These are phyloP conservation scores for Drosophila sproati DNA, from an alignment of 1,140 invertebrate genomes.

Conservation along the genomic window DNA sequence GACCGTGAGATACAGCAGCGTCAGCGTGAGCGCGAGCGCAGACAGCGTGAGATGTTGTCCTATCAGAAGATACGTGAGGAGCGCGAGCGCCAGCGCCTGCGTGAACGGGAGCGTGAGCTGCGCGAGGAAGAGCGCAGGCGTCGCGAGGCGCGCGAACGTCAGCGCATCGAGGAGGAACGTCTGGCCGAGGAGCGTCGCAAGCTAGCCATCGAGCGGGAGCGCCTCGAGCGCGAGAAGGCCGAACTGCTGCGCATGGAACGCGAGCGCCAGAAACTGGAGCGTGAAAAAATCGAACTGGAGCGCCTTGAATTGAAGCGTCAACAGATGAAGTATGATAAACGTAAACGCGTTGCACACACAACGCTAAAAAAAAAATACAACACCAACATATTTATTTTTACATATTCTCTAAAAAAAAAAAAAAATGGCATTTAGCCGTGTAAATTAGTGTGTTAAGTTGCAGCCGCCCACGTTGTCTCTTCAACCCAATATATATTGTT, in stretches of 20 bases:
- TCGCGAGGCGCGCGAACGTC: slow-evolving; percentile 91
- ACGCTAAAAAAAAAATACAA: slow-evolving; percentile 41
- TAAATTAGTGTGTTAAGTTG: slow-evolving; percentile 68
- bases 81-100: slow-evolving; percentile 90
- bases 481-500: slow-evolving; percentile 50
- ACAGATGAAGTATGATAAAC: slow-evolving; percentile 87
- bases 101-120: slow-evolving; percentile 90
- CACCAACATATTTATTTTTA: slow-evolving; percentile 66
- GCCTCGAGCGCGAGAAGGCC: slow-evolving; percentile 91
- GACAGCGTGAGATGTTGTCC: slow-evolving; percentile 80
- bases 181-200: slow-evolving; percentile 92
- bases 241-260: slow-evolving; percentile 92
- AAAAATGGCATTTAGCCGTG: slow-evolving; percentile 57
- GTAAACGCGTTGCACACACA: slow-evolving; percentile 56
- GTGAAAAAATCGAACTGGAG: slow-evolving; percentile 93
- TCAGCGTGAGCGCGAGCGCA: slow-evolving; percentile 72
- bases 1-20: slow-evolving; percentile 76
- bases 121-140: slow-evolving; percentile 91
- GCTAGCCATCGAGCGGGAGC: slow-evolving; percentile 90
- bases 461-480: slow-evolving; percentile 70
- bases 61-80: slow-evolving; percentile 87
- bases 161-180: slow-evolving; percentile 91
- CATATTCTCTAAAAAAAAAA: slow-evolving; percentile 39
- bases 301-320: slow-evolving; percentile 92
- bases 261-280: slow-evolving; percentile 91